phyloP scores from a whole-genome alignment of 1,140 invertebrate genomes.

The Lasioglossum albipes region DNA sequence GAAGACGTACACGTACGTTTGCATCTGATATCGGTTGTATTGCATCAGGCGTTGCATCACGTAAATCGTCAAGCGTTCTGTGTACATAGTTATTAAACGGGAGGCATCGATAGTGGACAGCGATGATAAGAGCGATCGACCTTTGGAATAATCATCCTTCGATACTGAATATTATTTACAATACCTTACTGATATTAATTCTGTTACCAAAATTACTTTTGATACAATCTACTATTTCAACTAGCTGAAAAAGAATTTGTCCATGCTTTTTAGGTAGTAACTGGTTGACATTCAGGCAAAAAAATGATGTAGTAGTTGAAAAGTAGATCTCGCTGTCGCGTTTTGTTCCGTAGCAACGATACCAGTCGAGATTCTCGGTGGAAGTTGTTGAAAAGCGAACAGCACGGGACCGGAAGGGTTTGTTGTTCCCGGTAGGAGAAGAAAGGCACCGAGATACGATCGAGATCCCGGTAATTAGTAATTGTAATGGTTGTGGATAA shows the following conservation, averaged over 20 bases:
- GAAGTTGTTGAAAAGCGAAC: neutral
- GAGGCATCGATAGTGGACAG: neutral
- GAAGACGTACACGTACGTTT: neutral
- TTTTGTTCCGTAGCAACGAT: neutral
- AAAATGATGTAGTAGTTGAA: no score
- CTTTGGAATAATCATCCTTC: neutral
- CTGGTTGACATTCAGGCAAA: neutral
- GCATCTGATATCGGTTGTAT: neutral
- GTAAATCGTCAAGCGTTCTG: neutral
- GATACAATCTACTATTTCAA: neutral
- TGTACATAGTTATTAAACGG: conserved; percentile 4
- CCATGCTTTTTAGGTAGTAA: neutral
- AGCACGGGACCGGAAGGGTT: conserved; percentile 5
- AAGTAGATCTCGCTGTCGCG: no score
- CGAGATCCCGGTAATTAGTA: conserved; percentile 27
- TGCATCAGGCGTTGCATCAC: neutral
- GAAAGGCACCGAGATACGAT: conserved; percentile 12
- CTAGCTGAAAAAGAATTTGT: no score
- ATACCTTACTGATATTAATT: no score
- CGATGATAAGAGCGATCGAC: neutral
- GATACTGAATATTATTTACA: no score
- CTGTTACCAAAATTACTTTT: neutral
- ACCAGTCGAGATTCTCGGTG: neutral
- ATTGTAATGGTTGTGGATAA: conserved; percentile 32
- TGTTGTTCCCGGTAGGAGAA: conserved; percentile 12